A percentile compares a stretch with the other conserved stretches of the same genome.
phyloP scores from a whole-genome alignment of 92 coral and sea anemone species.

The Heteractis magnifica region DNA sequence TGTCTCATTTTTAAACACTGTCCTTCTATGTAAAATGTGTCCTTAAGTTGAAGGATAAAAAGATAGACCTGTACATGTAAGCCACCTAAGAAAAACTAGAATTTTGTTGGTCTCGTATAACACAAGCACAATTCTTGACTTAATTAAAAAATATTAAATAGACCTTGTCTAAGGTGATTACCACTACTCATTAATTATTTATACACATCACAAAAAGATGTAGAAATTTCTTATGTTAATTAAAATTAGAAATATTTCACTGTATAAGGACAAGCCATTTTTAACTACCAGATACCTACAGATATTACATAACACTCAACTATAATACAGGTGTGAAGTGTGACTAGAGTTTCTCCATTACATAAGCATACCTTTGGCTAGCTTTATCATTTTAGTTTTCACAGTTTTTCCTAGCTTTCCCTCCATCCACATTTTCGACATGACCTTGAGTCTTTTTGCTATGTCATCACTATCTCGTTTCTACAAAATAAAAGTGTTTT shows the following conservation, averaged over 20 bases:
- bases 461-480: slow-evolving; percentile 85
- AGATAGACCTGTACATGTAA: too few species aligned
- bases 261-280: not conserved
- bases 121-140: too few species aligned
- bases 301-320: not conserved
- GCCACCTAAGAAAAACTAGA: too few species aligned
- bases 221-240: not conserved
- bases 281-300: too few species aligned
- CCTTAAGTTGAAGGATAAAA: too few species aligned
- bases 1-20: too few species aligned
- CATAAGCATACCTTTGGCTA: slow-evolving; percentile 69
- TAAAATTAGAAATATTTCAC: too few species aligned
- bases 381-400: slow-evolving; percentile 80
- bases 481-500: slow-evolving; percentile 44
- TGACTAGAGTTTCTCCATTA: not conserved
- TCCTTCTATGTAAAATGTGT: too few species aligned
- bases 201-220: not conserved
- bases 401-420: slow-evolving; percentile 85
- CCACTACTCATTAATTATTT: not conserved
- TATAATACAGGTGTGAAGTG: not conserved
- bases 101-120: too few species aligned
- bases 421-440: slow-evolving; percentile 86
- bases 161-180: not conserved
- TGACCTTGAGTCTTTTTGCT: slow-evolving; percentile 71
- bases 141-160: too few species aligned